Evolutionary conservation across 2,113 vertebrate genomes (phyloP), one percentile per base, ranked within the genome.

Genomic region (Scomber colias): DNA sequence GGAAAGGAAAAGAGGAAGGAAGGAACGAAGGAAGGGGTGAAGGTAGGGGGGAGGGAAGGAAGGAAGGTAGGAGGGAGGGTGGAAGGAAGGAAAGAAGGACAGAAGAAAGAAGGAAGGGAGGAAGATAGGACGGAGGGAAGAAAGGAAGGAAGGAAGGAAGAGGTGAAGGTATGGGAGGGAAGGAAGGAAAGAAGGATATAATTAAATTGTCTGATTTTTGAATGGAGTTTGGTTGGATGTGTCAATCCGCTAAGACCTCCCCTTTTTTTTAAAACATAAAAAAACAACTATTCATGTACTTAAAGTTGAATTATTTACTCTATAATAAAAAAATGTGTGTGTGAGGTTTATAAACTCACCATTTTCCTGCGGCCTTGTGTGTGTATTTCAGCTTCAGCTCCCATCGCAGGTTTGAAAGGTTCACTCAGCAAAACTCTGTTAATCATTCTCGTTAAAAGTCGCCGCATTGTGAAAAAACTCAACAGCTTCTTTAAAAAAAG

Each of bases 361-460:
- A 95, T 24, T 70, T 67, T 94, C 17, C 90, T 50, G 8, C 59
- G 88, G 2, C 45, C 75, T 4, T 81, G 56, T 5, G 80, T 55
- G 44, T 89, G 88, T 4, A 77, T 35, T 48, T 72, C 71, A 6
- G 82, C 82, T 10, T 92, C 87, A 0, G 50, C 5, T 15, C 72
- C 57, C 90, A 90, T 91, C 59, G 44, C 71, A 1, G 67, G 73
- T 2, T 81, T 30, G 0, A 87, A 75, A 10, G 13, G 17, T n/a
- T 40, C 60, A 7, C 75, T 71, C 19, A 93, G 46, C 87, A 93
- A 13, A 24, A 88, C 77, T 56, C 90, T 35, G 44, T 74, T 85
- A 0, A 94, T 0, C 7, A 92, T 6, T 64, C 80, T 71, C 2
- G 70, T 88, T 17, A 95, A 77, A 80, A 92, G 72, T 75, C 85